Evolutionary conservation across 2,888 invertebrate species (phyloP), one percentile per base, ranked within the genome.

Genomic region (Bruchidius siliquastri): DNA sequence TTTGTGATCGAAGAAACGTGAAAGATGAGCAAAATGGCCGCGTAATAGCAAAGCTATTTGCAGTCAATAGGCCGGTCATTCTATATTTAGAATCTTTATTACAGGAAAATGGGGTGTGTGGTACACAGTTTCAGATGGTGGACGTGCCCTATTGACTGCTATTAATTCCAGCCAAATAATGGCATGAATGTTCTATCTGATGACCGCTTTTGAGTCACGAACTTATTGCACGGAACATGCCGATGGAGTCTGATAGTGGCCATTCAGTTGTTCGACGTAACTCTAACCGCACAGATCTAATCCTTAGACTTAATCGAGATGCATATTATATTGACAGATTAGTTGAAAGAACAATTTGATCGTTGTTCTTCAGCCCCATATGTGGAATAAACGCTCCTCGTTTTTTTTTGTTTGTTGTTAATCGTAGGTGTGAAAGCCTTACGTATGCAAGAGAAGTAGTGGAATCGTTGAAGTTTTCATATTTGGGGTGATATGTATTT

Each of bases 1-100:
- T 83, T 83, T 82, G 81, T 49, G 49, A 49, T 49, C 49, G 49
- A 4, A 18, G 49, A 49, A 83, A 82, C 79, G 79, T 80, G 80
- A 81, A 80, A 80, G 78, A 80, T 77, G 77, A 80, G 77, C 77
- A 82, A 81, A 81, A 80, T 78, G 78, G 77, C 49, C 10, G 77
- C 79, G 80, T 81, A 81, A 80, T 80, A 81, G 80, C 79, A 80
- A 81, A 82, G 79, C 79, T 75, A 77, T 78, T 77, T 80, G 49
- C 49, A 3, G 49, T 49, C 18, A 13, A 49, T 49, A 49, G 49
- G 18, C 49, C 18, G 49, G 49, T 49, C 49, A 49, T 49, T 49
- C 49, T 49, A 49, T 49, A 49, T 49, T 49, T 49, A 49, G 49
- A 26, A 26, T 49, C 6, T 49, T 49, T 49, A 49, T 49, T 49